phyloP scores from a whole-genome alignment of 2,888 invertebrate genomes.

The Mesorhabditis sp. region DNA sequence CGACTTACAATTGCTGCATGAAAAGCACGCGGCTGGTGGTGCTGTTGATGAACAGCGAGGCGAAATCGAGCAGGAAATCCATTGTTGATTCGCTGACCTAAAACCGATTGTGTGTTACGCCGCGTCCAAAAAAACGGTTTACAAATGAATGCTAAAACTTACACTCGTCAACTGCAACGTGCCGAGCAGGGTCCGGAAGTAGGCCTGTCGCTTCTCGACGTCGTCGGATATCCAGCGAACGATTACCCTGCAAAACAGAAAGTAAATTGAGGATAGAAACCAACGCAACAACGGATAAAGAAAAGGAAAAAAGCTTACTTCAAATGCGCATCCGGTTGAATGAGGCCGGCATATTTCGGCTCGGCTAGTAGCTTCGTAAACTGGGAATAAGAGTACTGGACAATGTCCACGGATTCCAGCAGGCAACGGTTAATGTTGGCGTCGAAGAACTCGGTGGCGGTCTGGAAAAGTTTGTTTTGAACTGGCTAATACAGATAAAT shows the following conservation, averaged over 20 bases:
- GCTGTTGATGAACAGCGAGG: conserved; percentile 66
- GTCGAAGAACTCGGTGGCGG: conserved; percentile 47
- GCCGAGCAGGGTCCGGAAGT: conserved; percentile 64
- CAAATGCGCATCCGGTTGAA: conserved; percentile 57
- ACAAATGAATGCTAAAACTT: not conserved
- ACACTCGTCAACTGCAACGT: conserved; percentile 7
- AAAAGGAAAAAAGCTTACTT: conserved; percentile 22
- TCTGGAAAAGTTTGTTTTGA: conserved; percentile 18
- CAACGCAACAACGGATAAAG: not conserved
- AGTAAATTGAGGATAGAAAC: not conserved
- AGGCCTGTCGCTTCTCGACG: conserved; percentile 63
- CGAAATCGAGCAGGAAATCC: conserved; percentile 65
- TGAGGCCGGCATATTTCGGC: conserved; percentile 59
- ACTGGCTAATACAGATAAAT: not conserved
- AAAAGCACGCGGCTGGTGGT: conserved; percentile 66
- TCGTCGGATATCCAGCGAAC: conserved; percentile 65
- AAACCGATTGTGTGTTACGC: not conserved
- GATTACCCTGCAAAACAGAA: not conserved
- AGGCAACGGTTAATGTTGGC: conserved; percentile 58
- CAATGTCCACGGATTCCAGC: conserved; percentile 65
- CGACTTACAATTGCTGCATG: conserved; percentile 62
- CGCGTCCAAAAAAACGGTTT: too few relatives aligned
- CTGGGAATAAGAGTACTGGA: conserved; percentile 62
- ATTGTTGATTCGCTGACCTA: not conserved
- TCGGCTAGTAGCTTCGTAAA: conserved; percentile 65